Base-by-base conservation (phyloP, 2,797 vertebrate genomes). In the Myotis findleyi region DNA sequence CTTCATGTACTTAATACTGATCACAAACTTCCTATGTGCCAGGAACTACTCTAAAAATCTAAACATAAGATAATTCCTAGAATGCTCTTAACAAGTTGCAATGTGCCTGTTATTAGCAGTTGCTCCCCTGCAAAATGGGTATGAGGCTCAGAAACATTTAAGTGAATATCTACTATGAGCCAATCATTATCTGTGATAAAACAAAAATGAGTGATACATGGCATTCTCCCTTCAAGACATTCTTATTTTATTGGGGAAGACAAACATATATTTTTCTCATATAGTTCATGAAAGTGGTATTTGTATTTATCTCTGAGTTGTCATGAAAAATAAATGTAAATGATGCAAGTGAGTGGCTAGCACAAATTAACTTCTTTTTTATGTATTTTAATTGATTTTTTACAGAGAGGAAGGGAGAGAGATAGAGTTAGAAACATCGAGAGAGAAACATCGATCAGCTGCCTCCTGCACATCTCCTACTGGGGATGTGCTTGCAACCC, bases 301-400 rank as follows among this genome's bases (percentile, higher is more conserved):
- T 76, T 36, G 11, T 51, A 53, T 55, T 72, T 55, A 25, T 89
- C 41, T 33, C 9, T 6, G 36, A 33, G 16, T 66, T 72, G 16
- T n/a, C 73, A 27, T 57, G 66, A n/a, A 47, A 57, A 91, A 47
- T 73, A 77, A 96, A 90, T 27, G 2, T 71, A 92, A 85, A 47
- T 11, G 55, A 80, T 55, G n/a, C 9, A 55, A 76, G 2, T 36
- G 36, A 73, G 10, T 80, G n/a, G 6, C 17, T 77, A 89, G 13
- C 7, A 30, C 16, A 53, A 13, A 51, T 72, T 80, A 12, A 73
- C 47, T 80, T 89, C 27, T 59, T 83, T 36, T 36, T 36, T 36
- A 36, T 36, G 36, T 36, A 36, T 36, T 36, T 36, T 36, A 36
- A 36, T 36, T 36, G 36, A 36, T 36, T 36, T 36, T 36, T 36